phyloP scores from a whole-genome alignment of 64 coral and sea anemone genomes.

The Exaiptasia diaphana region DNA sequence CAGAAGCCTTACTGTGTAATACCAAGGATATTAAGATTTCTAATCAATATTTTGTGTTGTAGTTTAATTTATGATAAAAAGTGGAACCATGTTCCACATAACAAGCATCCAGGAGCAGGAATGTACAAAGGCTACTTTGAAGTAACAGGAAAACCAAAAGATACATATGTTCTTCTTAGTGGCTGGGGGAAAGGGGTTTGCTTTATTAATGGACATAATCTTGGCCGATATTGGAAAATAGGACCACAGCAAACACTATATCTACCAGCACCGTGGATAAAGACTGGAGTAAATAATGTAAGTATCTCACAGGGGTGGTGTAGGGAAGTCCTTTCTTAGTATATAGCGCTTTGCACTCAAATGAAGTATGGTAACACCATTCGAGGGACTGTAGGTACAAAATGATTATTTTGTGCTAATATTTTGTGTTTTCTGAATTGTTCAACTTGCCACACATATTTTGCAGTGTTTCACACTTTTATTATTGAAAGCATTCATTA shows the following conservation, averaged over 20 bases:
- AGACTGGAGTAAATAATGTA: conserved; percentile 62
- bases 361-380: no score
- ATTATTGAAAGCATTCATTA: no score
- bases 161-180: conserved; percentile 66
- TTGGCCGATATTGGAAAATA: conserved; percentile 78
- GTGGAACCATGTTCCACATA: conserved; percentile 30
- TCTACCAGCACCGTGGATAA: conserved; percentile 69
- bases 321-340: background rate
- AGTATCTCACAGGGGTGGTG: background rate
- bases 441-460: no score
- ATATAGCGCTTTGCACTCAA: no score
- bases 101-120: background rate
- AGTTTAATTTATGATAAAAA: conserved; percentile 31
- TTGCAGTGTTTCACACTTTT: no score
- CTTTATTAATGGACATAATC: conserved; percentile 83
- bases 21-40: background rate
- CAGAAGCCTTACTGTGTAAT: background rate
- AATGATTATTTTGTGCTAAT: no score
- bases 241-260: conserved; percentile 79
- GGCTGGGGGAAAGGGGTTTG: conserved; percentile 78
- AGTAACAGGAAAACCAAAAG: conserved; percentile 54
- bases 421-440: no score
- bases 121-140: conserved; percentile 54
- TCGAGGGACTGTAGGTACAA: no score
- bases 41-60: background rate